Evolutionary conservation across 1,140 invertebrate species (phyloP).

Genomic region (Drosophila lacteicornis): DNA sequence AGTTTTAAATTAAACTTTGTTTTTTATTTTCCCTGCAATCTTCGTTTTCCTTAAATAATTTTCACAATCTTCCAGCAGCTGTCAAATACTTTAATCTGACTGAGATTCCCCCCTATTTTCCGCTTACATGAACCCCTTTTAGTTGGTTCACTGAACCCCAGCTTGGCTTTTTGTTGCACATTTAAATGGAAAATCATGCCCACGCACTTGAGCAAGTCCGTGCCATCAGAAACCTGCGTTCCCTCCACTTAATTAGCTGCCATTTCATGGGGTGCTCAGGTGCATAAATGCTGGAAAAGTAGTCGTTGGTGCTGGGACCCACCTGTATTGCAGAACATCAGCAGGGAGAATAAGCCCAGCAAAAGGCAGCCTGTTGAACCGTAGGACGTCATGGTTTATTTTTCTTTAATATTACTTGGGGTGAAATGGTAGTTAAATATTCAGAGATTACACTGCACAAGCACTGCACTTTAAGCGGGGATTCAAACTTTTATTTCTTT

Average conservation of each 20-base stretch:
- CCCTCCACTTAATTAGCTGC: conserved; percentile 65
- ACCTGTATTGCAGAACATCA: conserved; percentile 67
- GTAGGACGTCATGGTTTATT: conserved; percentile 53
- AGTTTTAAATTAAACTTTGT: too few species aligned
- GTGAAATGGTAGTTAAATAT: conserved; percentile 5
- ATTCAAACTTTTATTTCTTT: background rate
- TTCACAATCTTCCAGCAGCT: conserved; percentile 5
- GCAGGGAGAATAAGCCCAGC: conserved; percentile 54
- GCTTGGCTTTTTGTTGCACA: conserved; percentile 43
- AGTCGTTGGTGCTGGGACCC: conserved; percentile 21
- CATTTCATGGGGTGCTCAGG: conserved; percentile 42
- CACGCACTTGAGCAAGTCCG: conserved; percentile 26
- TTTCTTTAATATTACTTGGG: conserved; percentile 6
- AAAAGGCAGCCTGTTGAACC: conserved; percentile 57
- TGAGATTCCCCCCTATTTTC: conserved; percentile 11
- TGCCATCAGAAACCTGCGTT: background rate
- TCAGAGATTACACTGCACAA: conserved; percentile 14
- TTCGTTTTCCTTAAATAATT: background rate
- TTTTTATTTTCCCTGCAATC: background rate
- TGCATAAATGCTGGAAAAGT: conserved; percentile 16
- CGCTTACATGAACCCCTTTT: conserved; percentile 26
- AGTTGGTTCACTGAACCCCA: conserved; percentile 50
- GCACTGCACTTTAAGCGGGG: conserved; percentile 27
- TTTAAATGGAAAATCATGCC: conserved; percentile 54
- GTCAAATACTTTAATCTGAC: conserved; percentile 32